Evolutionary conservation across 1,140 invertebrate species (phyloP).

Genomic region (Zaprionus nigranus): DNA sequence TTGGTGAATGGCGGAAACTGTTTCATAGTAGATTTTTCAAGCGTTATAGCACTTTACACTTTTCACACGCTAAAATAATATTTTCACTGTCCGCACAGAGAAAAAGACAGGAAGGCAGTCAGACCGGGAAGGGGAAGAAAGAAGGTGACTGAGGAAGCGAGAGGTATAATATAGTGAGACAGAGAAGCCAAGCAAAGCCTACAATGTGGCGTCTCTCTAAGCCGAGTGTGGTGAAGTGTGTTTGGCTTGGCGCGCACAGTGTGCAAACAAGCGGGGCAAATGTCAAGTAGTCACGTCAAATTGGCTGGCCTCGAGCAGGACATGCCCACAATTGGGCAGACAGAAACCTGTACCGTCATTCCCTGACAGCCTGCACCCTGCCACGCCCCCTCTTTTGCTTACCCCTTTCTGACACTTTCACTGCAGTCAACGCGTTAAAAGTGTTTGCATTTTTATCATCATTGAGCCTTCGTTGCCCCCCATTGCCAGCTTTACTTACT

Average conservation of each 20-base stretch:
- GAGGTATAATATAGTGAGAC: not conserved
- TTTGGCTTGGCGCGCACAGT: constrained; percentile 48
- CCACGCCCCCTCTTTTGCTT: not conserved
- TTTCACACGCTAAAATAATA: constrained; percentile 82
- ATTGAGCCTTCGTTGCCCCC: constrained; percentile 27
- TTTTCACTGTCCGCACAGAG: constrained; percentile 54
- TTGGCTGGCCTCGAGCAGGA: constrained; percentile 55
- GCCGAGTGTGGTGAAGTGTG: constrained; percentile 15
- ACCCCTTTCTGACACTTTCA: constrained; percentile 30
- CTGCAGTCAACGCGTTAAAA: constrained; percentile 44
- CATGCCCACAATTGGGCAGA: constrained; percentile 61
- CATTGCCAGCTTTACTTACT: not conserved
- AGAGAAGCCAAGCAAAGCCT: not conserved
- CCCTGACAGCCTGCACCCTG: not conserved
- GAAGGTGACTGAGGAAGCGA: too few species aligned
- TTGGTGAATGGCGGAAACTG: constrained; percentile 42
- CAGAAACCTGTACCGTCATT: constrained; percentile 2
- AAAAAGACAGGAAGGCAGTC: not conserved
- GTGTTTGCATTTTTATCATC: constrained; percentile 77
- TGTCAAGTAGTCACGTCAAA: constrained; percentile 81
- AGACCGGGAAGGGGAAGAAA: not conserved
- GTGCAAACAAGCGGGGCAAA: constrained; percentile 71
- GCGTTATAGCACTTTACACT: constrained; percentile 82
- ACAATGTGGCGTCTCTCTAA: not conserved
- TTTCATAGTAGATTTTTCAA: constrained; percentile 65